Base-by-base conservation (phyloP, 1,140 invertebrate genomes). In the Hyposmocoma kahamanoa region DNA sequence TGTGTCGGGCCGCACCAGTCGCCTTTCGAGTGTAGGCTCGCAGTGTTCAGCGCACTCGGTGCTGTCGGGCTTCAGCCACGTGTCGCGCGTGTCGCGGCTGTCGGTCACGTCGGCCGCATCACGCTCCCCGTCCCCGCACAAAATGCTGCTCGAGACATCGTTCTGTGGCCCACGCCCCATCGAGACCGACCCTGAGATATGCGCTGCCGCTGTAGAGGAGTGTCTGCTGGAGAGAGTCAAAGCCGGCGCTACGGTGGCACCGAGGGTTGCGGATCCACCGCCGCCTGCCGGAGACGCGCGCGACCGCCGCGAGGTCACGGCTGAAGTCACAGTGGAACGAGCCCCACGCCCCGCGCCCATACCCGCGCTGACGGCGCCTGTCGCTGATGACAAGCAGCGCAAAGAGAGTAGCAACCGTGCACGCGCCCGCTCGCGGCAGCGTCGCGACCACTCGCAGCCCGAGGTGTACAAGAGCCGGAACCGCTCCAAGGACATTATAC, bases 141-240 rank as follows among this genome's bases (percentile, higher is more conserved):
- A 93, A 79, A 96, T 95, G 90, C 83, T 96, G 17, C 86, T 96
- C 17, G 95, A 96, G 83, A 96, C 95, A 0, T 96, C 94, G 0
- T 96, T 96, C 72, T 96, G 94, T 67, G 95, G 95, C 0, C 92
- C 91, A 41, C 94, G 93, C 62, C 91, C 92, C 0, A 81, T 90
- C n/a, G 88, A 90, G 54, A 85, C 75, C 22, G 86, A 87, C 20
- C 79, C 76, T 2, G 88, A 89, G 46, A 85, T 90, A 13, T 72
- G 72, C 28, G 69, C 67, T 3, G 75, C 73, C 10, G 80, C 66
- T 2, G 72, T 79, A 0, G 77, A 80, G 28, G 70, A 77, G 48
- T 61, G 72, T 1, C 56, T 84, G 2, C 59, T 84, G 0, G 76
- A 80, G 58, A 72, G 80, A 8, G 73, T 68, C 0, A 69, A 74